Base-by-base conservation (phyloP, 2,888 invertebrate genomes). In the Thymelicus sylvestris region DNA sequence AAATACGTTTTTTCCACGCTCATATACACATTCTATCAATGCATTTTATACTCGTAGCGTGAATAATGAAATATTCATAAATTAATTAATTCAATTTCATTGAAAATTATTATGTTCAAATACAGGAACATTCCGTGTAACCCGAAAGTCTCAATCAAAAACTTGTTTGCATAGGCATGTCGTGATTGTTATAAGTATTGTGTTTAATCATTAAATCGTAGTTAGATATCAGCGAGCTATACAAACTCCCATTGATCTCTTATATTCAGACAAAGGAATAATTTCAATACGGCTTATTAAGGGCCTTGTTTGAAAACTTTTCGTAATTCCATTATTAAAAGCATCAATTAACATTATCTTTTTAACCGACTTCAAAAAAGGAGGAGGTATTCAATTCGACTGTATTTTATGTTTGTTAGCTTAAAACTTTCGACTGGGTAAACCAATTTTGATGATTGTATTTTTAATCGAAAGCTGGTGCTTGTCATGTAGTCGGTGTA, bases 281-380 rank as follows among this genome's bases (percentile, higher is more conserved):
- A 66, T 60, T 48, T 66, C 47, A 47, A 59, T n/a, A 24, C 12
- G 39, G 47, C 59, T 41, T 66, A 60, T 60, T 60, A 60, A 47
- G 38, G 66, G 15, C 47, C 48, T 39, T 66, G 59, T 66, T 60
- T 60, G 31, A 48, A 66, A 66, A n/a, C 52, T 31, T 31, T 47
- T 44, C 57, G 31, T 41, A 65, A 66, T 59, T 66, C 31, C 57
- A 66, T 44, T 57, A 66, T 65, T 59, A 39, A 38, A 38, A 59
- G 24, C 1, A 6, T 12, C 50, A 15, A 52, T 57, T 57, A 31
- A 83, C 83, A 84, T 87, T 50, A 6, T n/a, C 50, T 50, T 50
- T n/a, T n/a, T n/a, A n/a, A n/a, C n/a, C n/a, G n/a, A n/a, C n/a
- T n/a, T n/a, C n/a, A n/a, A n/a, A n/a, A n/a, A n/a, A n/a, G n/a